These are phyloP conservation scores for Thrips palmi DNA, from an alignment of 1,140 invertebrate genomes.

Conservation along the genomic window DNA sequence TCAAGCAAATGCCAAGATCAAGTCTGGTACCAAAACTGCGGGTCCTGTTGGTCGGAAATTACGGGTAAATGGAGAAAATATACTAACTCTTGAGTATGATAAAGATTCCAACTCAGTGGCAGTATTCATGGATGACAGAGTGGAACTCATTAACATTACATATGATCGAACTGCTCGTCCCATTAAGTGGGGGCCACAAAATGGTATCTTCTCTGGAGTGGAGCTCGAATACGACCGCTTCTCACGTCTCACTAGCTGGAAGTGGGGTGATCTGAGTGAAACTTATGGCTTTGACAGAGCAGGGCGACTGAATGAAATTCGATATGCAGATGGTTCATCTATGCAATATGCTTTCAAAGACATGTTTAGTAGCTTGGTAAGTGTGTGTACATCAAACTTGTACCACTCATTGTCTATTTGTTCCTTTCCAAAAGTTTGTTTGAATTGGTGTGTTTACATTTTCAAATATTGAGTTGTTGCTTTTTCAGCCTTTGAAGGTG, in stretches of 20 bases:
- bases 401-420: too few relatives aligned
- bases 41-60: slow-evolving; percentile 68
- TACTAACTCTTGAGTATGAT: slow-evolving; percentile 84
- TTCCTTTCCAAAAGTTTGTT: too few relatives aligned
- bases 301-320: slow-evolving; percentile 68
- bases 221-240: slow-evolving; percentile 86
- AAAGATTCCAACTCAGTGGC: slow-evolving; percentile 74
- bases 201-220: slow-evolving; percentile 67
- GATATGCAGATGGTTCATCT: slow-evolving; percentile 70
- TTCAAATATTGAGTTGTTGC: slow-evolving; percentile 12
- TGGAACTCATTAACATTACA: slow-evolving; percentile 75
- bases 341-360: slow-evolving; percentile 78
- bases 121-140: slow-evolving; percentile 72
- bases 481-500: slow-evolving; percentile 60
- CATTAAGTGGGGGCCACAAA: slow-evolving; percentile 67
- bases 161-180: slow-evolving; percentile 84
- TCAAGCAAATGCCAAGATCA: slow-evolving; percentile 15
- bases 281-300: slow-evolving; percentile 74
- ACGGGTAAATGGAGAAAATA: slow-evolving; percentile 76
- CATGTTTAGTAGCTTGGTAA: slow-evolving; percentile 60
- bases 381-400: slow-evolving; percentile 12
- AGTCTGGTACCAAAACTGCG: too few relatives aligned
- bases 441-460: background rate
- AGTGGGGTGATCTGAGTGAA: slow-evolving; percentile 77
- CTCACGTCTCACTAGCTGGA: slow-evolving; percentile 76